Percentiles rank a stretch among this genome's conserved stretches.
Evolutionary conservation across 2,888 invertebrate species (phyloP).

Genomic region (Pristionchus exspectatus): DNA sequence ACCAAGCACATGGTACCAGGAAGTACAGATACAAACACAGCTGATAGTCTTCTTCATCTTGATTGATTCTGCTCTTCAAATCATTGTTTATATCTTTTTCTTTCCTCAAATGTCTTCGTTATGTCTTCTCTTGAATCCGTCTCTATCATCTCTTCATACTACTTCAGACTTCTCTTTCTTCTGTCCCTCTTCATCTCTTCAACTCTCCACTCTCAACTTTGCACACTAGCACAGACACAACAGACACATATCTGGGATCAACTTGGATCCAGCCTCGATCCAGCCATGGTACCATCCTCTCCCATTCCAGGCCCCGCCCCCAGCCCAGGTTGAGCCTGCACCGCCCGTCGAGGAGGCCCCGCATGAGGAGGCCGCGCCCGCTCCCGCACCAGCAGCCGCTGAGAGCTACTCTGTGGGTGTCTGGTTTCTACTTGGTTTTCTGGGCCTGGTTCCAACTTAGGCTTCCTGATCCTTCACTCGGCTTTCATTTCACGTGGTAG

Average conservation of each 20-base stretch:
- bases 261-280: not conserved
- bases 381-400: conserved; percentile 36
- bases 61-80: not conserved
- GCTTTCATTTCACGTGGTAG: too few relatives aligned
- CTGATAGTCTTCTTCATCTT: not conserved
- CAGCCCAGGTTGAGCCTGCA: conserved; percentile 48
- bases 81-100: not conserved
- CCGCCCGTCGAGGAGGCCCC: conserved; percentile 12
- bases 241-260: not conserved
- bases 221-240: not conserved
- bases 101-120: not conserved
- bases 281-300: too few relatives aligned
- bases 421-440: not conserved
- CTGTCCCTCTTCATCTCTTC: not conserved
- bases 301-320: conserved; percentile 4
- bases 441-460: not conserved
- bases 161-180: not conserved
- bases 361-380: conserved; percentile 43
- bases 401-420: not conserved
- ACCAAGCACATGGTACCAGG: too few relatives aligned
- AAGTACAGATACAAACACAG: not conserved
- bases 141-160: not conserved
- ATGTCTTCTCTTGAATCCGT: not conserved
- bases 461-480: too few relatives aligned
- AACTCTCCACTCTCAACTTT: not conserved